Conservation (phyloP, 2,888 invertebrate species). For the Drosophila gaucha region DNA sequence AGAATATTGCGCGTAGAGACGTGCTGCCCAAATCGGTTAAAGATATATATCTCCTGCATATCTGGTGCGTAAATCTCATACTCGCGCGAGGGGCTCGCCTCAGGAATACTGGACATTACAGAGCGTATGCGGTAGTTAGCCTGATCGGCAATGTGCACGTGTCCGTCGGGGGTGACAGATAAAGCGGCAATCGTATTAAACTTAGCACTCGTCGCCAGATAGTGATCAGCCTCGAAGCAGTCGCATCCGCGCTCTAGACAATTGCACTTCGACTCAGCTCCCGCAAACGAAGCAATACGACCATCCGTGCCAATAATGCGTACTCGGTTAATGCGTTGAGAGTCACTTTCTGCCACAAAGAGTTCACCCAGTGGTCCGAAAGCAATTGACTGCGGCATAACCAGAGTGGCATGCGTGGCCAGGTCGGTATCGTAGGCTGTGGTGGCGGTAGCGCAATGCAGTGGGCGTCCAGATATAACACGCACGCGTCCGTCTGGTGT, state of each 20-base stretch:
- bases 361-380: conserved; percentile 96
- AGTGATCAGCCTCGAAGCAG: conserved; percentile 96
- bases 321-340: conserved; percentile 96
- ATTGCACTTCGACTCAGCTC: conserved; percentile 96
- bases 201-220: conserved; percentile 95
- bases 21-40: conserved; percentile 97
- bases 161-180: conserved; percentile 96
- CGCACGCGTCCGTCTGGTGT: conserved; percentile 96
- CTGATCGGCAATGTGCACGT: conserved; percentile 97
- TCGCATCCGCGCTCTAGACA: conserved; percentile 96
- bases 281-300: conserved; percentile 96
- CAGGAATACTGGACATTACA: conserved; percentile 95
- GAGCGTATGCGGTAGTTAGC: conserved; percentile 95
- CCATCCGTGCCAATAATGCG: conserved; percentile 97
- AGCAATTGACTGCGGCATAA: conserved; percentile 97
- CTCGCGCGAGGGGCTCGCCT: conserved; percentile 92
- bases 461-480: conserved; percentile 96
- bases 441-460: conserved; percentile 95
- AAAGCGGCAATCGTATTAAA: conserved; percentile 97
- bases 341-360: conserved; percentile 98
- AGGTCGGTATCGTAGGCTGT: conserved; percentile 93
- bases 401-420: conserved; percentile 95
- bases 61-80: conserved; percentile 98
- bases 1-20: conserved; percentile 96
- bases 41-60: conserved; percentile 96